Evolutionary conservation across 1,140 invertebrate genomes (phyloP).

Genomic region (Sarcophaga peregrina): DNA sequence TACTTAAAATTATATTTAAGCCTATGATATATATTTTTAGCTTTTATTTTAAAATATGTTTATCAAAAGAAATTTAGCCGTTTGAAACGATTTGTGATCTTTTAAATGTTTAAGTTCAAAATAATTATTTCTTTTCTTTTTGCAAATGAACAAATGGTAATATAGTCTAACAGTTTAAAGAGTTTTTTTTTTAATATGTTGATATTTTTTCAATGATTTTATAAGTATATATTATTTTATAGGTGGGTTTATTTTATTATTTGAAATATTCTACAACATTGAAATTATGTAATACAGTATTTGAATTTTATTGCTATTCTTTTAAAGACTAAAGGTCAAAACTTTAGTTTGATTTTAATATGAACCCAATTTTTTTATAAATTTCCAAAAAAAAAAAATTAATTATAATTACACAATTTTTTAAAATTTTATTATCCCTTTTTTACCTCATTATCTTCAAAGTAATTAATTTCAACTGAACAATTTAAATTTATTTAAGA

Average conservation of each 20-base stretch:
- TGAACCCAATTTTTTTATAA: no score
- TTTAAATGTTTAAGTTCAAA: neutral
- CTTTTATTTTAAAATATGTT: constrained; percentile 22
- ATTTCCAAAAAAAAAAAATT: no score
- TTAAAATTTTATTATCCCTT: no score
- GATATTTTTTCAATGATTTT: constrained; percentile 32
- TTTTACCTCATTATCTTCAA: no score
- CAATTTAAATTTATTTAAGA: no score
- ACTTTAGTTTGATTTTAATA: no score
- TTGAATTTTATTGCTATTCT: no score
- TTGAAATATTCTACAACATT: neutral
- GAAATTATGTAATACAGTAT: neutral
- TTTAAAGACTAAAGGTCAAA: no score
- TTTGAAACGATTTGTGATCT: constrained; percentile 26
- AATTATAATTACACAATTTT: no score
- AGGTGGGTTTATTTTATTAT: constrained; percentile 29
- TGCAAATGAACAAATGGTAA: neutral
- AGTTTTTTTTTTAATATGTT: neutral
- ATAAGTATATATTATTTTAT: constrained; percentile 2
- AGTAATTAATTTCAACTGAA: no score
- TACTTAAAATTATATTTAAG: constrained; percentile 26
- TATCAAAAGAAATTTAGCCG: constrained; percentile 24
- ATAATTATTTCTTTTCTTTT: neutral
- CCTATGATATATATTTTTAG: constrained; percentile 35
- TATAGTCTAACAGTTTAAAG: constrained; percentile 16